These are phyloP conservation scores for Dendrolimus pini DNA, from an alignment of 2,888 invertebrate genomes.

Conservation along the genomic window DNA sequence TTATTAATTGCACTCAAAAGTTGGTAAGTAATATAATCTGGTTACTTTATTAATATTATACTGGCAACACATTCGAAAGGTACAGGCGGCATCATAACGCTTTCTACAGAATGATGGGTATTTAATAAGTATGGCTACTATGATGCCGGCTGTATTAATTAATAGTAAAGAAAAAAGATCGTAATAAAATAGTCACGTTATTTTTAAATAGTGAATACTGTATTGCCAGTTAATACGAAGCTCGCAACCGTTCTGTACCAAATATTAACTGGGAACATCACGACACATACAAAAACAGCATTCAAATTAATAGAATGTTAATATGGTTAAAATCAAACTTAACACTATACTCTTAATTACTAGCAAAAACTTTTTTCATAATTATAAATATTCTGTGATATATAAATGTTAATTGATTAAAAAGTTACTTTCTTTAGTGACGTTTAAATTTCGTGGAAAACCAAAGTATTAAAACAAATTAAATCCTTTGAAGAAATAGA, in stretches of 20 bases:
- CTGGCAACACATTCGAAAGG: neutral
- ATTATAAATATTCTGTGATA: constrained; percentile 24
- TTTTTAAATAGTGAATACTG: neutral
- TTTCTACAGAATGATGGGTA: neutral
- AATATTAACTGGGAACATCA: constrained; percentile 36
- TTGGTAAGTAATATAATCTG: too few species aligned
- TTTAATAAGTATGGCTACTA: neutral
- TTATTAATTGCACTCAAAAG: too few species aligned
- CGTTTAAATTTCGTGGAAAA: constrained; percentile 16
- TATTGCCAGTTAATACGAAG: neutral
- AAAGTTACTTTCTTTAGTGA: constrained; percentile 38
- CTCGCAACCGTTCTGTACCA: constrained; percentile 53
- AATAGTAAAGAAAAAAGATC: neutral
- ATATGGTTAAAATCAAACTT: constrained; percentile 70
- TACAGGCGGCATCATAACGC: neutral
- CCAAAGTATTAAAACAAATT: neutral
- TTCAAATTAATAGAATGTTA: constrained; percentile 63
- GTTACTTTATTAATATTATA: neutral
- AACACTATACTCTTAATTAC: constrained; percentile 52
- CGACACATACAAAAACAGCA: constrained; percentile 44
- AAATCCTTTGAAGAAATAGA: too few species aligned
- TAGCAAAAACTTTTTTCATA: constrained; percentile 44
- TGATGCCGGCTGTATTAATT: neutral
- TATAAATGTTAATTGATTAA: constrained; percentile 68
- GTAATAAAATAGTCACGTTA: constrained; percentile 1